Evolutionary conservation across 1,140 invertebrate genomes (phyloP).

Genomic region (Leguminivora glycinivorella): DNA sequence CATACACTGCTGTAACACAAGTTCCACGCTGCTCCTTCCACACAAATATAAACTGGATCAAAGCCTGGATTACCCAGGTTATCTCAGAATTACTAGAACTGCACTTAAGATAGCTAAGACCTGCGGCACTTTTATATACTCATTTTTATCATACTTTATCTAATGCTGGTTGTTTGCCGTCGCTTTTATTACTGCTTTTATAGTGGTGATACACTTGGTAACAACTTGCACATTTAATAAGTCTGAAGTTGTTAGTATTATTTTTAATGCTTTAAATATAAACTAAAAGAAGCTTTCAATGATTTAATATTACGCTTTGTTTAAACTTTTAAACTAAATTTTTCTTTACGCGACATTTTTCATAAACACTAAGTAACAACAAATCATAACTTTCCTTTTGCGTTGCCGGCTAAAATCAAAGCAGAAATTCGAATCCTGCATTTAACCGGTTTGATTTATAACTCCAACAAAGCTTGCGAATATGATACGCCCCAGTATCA

Average conservation of each 20-base stretch:
- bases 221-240: not conserved
- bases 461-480: not conserved
- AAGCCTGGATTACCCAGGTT: conserved; percentile 23
- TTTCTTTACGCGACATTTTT: no score
- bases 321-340: no score
- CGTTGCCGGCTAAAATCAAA: not conserved
- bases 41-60: not conserved
- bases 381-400: no score
- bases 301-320: no score
- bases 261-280: no score
- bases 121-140: conserved; percentile 17
- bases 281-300: no score
- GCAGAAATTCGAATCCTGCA: not conserved
- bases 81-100: conserved; percentile 16
- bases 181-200: conserved; percentile 11
- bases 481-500: not conserved
- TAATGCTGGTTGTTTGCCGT: not conserved
- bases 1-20: not conserved
- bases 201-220: not conserved
- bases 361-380: no score
- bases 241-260: no score
- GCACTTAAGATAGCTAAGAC: conserved; percentile 18
- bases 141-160: conserved; percentile 11
- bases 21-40: not conserved
- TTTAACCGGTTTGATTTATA: not conserved